Percentiles rank a stretch among this genome's conserved stretches.
These are phyloP conservation scores for Monopis laevigella DNA, from an alignment of 2,888 invertebrate species.

Conservation along the genomic window DNA sequence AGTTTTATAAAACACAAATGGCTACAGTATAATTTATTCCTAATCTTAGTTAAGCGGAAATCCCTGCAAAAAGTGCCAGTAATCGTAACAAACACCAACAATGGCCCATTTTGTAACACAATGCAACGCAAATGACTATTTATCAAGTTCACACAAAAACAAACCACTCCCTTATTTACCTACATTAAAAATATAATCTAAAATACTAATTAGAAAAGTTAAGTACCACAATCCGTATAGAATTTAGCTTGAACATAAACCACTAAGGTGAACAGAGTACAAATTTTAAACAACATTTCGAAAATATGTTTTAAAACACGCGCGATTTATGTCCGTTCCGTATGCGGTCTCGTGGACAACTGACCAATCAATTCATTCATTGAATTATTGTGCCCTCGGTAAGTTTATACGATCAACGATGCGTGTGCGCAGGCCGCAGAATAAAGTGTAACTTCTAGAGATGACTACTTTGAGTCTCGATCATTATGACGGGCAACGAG, in stretches of 20 bases:
- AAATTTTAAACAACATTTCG: slow-evolving; percentile 43
- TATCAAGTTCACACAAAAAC: too few relatives aligned
- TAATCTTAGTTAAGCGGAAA: too few relatives aligned
- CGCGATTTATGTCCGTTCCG: slow-evolving; percentile 50
- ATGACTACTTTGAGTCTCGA: too few relatives aligned
- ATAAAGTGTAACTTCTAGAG: background rate
- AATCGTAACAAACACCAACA: too few relatives aligned
- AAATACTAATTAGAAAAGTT: background rate
- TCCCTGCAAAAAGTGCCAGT: too few relatives aligned
- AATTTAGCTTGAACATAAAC: slow-evolving; percentile 51
- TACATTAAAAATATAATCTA: background rate
- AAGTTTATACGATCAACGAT: slow-evolving; percentile 5
- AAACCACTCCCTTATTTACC: too few relatives aligned
- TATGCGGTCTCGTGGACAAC: slow-evolving; percentile 44
- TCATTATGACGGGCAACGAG: too few relatives aligned
- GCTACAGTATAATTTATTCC: too few relatives aligned
- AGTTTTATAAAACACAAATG: too few relatives aligned
- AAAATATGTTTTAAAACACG: slow-evolving; percentile 19
- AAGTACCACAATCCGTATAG: slow-evolving; percentile 50
- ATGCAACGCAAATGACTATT: background rate
- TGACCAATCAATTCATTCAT: slow-evolving; percentile 33
- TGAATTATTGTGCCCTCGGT: slow-evolving; percentile 6
- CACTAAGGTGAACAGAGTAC: slow-evolving; percentile 33
- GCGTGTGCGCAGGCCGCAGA: slow-evolving; percentile 10
- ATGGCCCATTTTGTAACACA: background rate